Percentiles rank a stretch among this genome's conserved stretches.
These are phyloP conservation scores for Oreohelix idahoensis DNA, from an alignment of 1,140 invertebrate species.

Conservation along the genomic window DNA sequence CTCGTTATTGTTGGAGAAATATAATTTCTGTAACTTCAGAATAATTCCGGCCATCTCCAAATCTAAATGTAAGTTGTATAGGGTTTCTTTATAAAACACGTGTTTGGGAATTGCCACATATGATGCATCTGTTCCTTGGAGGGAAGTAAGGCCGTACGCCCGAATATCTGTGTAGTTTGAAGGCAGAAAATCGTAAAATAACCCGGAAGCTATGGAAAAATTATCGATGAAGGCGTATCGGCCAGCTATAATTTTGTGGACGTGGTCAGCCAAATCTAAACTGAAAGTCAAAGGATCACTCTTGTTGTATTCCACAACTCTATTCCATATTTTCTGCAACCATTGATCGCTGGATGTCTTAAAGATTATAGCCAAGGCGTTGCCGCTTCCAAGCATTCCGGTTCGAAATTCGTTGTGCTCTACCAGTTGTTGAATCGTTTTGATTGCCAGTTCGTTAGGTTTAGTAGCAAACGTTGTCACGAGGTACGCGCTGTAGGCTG, in stretches of 20 bases:
- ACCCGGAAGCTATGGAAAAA: background rate
- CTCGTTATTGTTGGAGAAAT: background rate
- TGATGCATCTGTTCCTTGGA: background rate
- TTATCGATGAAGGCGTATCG: background rate
- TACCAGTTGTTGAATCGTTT: background rate
- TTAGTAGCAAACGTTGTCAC: constrained; percentile 11
- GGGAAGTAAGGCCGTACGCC: background rate
- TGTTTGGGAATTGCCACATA: background rate
- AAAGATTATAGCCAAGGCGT: background rate
- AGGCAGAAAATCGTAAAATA: background rate
- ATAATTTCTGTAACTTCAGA: background rate
- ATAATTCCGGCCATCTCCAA: background rate
- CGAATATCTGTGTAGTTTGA: background rate
- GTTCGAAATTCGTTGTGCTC: background rate
- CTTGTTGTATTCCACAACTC: background rate
- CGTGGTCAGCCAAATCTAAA: background rate
- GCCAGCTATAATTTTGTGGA: background rate
- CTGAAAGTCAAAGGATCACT: constrained; percentile 11
- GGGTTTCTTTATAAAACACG: background rate
- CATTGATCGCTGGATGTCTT: background rate
- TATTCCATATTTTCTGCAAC: background rate
- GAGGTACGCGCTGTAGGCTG: constrained; percentile 18
- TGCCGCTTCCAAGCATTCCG: background rate
- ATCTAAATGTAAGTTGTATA: background rate
- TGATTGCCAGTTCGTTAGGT: constrained; percentile 3